Evolutionary conservation across 2,888 invertebrate species (phyloP).

Genomic region (Metellina segmentata): DNA sequence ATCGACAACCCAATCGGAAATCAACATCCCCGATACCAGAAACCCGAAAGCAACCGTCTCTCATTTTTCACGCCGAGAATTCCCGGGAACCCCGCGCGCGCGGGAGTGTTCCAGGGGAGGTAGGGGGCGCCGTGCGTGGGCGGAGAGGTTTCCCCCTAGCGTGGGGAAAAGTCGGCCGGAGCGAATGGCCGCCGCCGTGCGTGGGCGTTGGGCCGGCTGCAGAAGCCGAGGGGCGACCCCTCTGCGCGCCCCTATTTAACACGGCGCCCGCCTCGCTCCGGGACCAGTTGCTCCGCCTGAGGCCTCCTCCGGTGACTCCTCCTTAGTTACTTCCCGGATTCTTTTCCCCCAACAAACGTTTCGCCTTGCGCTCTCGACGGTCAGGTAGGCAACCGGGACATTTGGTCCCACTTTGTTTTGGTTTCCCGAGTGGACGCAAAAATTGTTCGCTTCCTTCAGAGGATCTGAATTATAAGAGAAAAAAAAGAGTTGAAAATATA

Average conservation of each 20-base stretch:
- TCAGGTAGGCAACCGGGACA: background rate
- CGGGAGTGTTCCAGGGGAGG: background rate
- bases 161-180: conserved; percentile 7
- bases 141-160: conserved; percentile 1
- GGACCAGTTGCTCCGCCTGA: conserved; percentile 76
- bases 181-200: conserved; percentile 53
- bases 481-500: too few species aligned
- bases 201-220: conserved; percentile 71
- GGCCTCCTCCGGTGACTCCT: conserved; percentile 50
- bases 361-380: background rate
- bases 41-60: too few species aligned
- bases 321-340: conserved; percentile 55
- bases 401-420: too few species aligned
- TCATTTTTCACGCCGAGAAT: too few species aligned
- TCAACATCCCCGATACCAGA: too few species aligned
- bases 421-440: background rate
- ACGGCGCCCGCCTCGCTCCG: conserved; percentile 53
- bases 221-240: conserved; percentile 18
- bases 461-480: background rate
- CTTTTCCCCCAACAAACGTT: conserved; percentile 3
- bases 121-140: conserved; percentile 9
- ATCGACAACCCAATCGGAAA: too few species aligned
- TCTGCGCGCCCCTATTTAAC: conserved; percentile 66
- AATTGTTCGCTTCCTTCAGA: background rate
- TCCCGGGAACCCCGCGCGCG: too few species aligned